These are phyloP conservation scores for Phytoseiulus persimilis DNA, from an alignment of 2,888 invertebrate species.

Conservation along the genomic window DNA sequence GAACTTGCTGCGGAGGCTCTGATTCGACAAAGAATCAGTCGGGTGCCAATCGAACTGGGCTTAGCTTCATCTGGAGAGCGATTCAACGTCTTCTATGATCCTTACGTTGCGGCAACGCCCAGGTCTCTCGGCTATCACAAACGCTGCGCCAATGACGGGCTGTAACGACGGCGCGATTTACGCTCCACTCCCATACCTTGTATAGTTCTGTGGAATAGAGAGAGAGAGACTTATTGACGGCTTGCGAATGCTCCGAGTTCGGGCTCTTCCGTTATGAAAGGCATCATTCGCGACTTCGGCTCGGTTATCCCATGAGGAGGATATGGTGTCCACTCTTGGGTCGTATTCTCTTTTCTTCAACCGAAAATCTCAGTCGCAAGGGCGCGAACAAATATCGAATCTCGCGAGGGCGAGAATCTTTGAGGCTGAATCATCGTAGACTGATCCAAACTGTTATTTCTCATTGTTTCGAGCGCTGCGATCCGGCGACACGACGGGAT, in stretches of 20 bases:
- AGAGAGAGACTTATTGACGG: neutral
- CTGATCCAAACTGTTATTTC: neutral
- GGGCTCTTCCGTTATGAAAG: no score
- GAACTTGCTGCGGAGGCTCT: neutral
- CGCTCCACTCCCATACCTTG: neutral
- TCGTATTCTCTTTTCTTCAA: no score
- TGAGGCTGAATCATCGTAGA: neutral
- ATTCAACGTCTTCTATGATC: neutral
- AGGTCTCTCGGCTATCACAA: neutral
- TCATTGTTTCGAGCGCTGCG: neutral
- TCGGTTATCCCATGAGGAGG: no score
- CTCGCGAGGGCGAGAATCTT: neutral
- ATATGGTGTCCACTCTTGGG: no score
- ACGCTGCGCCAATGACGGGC: neutral
- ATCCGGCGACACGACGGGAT: neutral
- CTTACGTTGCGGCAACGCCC: neutral
- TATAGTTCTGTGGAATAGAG: neutral
- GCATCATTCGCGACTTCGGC: no score
- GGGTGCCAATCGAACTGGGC: neutral
- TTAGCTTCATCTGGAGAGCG: neutral
- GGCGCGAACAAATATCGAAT: neutral
- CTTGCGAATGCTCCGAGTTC: neutral
- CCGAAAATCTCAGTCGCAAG: neutral
- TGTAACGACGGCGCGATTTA: neutral
- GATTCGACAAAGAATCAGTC: neutral